Base-by-base conservation (phyloP, 1,140 invertebrate genomes). In the Rhizoglyphus robini region DNA sequence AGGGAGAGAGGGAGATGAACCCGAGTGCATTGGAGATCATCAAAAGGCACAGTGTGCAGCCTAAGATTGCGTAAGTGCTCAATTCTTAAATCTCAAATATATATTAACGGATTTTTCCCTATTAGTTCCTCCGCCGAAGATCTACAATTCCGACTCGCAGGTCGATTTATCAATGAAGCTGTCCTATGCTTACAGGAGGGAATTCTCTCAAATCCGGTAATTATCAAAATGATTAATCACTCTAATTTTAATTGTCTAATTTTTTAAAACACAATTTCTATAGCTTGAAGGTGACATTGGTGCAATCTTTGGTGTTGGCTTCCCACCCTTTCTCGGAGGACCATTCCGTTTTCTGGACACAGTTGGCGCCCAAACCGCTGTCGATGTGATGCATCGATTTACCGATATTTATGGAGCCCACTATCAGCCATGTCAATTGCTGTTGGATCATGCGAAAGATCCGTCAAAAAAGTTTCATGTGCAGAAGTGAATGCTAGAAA, bases 221-320 rank as follows among this genome's bases (percentile, higher is more conserved):
- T 81, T n/a, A n/a, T n/a, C n/a, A n/a, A 4, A 57, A 32, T 18
- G 34, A 27, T 59, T 34, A 48, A 51, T 38, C 65, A 29, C 63
- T 63, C 4, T 34, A 41, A 57, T 66, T 67, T 51, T 31, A 29
- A 8, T 60, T 46, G 59, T 64, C 13, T 63, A 61, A 68, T 46
- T 38, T 60, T 51, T 49, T 51, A 2, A 68, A 68, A 68, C 67
- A n/a, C n/a, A n/a, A n/a, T n/a, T n/a, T 69, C 8, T 18, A 11
- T n/a, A 88, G 86, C 76, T 95, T 74, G 96, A 99, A 79, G 96
- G 94, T 67, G 95, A 99, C 76, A 84, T 99, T 69, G 96, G 96
- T 67, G 94, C 94, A 47, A 96, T 99, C 1, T 99, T 99, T 76
- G 96, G 96, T 65, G 80, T 99, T 65, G 96, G 96, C 20, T 99